Percentiles rank a stretch among this genome's conserved stretches.
These are phyloP conservation scores for Aphrophora alni DNA, from an alignment of 2,888 invertebrate species.

Conservation along the genomic window DNA sequence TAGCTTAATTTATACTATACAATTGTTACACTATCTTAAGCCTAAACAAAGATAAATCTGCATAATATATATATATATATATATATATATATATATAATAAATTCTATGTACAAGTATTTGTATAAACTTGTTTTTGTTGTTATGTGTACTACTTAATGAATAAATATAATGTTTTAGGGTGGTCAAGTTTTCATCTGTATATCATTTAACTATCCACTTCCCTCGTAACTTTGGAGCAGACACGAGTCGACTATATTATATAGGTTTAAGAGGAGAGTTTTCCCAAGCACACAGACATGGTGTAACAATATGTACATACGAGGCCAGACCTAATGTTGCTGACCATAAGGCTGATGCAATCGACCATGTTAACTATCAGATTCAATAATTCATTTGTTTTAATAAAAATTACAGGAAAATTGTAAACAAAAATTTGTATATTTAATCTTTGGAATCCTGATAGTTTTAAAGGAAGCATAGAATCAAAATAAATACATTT, in stretches of 20 bases:
- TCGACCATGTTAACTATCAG: slow-evolving; percentile 66
- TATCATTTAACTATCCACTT: slow-evolving; percentile 90
- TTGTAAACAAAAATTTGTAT: background rate
- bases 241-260: slow-evolving; percentile 87
- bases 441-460: background rate
- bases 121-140: too few relatives aligned
- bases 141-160: too few relatives aligned
- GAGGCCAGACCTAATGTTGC: slow-evolving; percentile 84
- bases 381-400: slow-evolving; percentile 60
- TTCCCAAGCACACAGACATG: slow-evolving; percentile 81
- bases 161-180: slow-evolving; percentile 64
- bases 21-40: too few relatives aligned
- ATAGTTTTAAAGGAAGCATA: background rate
- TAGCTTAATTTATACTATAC: too few relatives aligned
- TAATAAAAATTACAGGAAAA: background rate
- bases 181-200: slow-evolving; percentile 90
- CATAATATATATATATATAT: too few relatives aligned
- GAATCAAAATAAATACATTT: background rate
- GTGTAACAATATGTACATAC: slow-evolving; percentile 91
- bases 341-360: slow-evolving; percentile 79
- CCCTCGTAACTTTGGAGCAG: slow-evolving; percentile 85
- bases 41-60: too few relatives aligned
- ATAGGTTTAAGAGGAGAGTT: slow-evolving; percentile 96
- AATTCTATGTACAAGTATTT: too few relatives aligned
- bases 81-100: too few relatives aligned